These are phyloP conservation scores for Sesia apiformis DNA, from an alignment of 2,888 invertebrate genomes.

Conservation along the genomic window DNA sequence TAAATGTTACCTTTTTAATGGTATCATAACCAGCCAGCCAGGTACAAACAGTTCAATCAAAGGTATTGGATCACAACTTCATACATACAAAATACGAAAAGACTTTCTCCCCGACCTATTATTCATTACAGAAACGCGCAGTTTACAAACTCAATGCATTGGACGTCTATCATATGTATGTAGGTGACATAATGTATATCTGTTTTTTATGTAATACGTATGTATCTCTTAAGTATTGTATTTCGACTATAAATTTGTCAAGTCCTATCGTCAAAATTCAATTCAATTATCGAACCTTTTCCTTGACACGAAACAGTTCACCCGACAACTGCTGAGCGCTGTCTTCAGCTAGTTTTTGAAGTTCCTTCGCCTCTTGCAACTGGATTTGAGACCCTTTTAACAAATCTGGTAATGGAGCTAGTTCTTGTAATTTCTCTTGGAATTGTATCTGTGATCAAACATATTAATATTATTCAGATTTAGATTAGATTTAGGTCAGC, in stretches of 20 bases:
- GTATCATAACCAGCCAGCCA: too few species aligned
- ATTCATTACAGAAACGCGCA: too few species aligned
- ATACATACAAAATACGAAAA: too few species aligned
- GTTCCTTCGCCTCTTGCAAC: constrained; percentile 51
- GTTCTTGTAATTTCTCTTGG: constrained; percentile 56
- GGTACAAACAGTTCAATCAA: too few species aligned
- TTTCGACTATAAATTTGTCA: background rate
- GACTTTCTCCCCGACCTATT: too few species aligned
- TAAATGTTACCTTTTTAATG: too few species aligned
- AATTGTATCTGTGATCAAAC: constrained; percentile 44
- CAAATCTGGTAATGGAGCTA: constrained; percentile 54
- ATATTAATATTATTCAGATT: background rate
- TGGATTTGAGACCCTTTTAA: constrained; percentile 58
- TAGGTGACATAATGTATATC: too few species aligned
- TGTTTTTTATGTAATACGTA: too few species aligned
- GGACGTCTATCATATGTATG: too few species aligned
- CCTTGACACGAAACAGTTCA: constrained; percentile 50
- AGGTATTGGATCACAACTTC: too few species aligned
- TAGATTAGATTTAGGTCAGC: background rate
- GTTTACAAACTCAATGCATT: too few species aligned
- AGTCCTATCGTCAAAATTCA: background rate
- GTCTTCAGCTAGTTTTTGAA: constrained; percentile 54
- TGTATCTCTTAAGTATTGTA: background rate
- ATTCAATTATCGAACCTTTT: constrained; percentile 34
- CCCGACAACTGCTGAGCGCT: constrained; percentile 40